Evolutionary conservation across 2,888 invertebrate species (phyloP).

Genomic region (Drosophila ezoana): DNA sequence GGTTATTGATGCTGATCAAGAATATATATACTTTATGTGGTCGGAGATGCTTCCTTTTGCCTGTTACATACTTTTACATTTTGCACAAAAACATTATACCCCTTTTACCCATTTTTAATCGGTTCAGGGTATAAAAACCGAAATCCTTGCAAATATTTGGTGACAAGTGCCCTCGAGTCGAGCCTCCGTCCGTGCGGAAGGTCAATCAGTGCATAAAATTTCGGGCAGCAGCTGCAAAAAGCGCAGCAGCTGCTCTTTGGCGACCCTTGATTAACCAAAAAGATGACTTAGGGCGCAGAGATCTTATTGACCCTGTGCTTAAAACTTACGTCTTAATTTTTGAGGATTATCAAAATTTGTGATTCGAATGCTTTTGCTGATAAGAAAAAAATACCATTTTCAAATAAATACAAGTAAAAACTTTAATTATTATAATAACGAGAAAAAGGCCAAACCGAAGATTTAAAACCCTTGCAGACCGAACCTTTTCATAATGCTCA

Average conservation of each 20-base stretch:
- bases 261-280: constrained; percentile 14
- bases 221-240: constrained; percentile 37
- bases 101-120: too few species aligned
- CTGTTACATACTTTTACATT: too few species aligned
- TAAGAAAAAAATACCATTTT: too few species aligned
- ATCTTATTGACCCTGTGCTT: constrained; percentile 1
- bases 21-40: too few species aligned
- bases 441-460: too few species aligned
- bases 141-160: constrained; percentile 60
- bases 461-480: too few species aligned
- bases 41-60: too few species aligned
- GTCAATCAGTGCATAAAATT: constrained; percentile 60
- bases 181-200: constrained; percentile 29
- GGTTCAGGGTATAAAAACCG: constrained; percentile 1
- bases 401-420: too few species aligned
- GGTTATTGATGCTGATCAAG: too few species aligned
- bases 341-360: not conserved
- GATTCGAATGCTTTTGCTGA: not conserved
- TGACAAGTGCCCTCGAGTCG: constrained; percentile 51
- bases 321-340: not conserved
- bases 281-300: constrained; percentile 11
- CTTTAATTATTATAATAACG: too few species aligned
- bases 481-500: too few species aligned
- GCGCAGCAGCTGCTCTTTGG: constrained; percentile 28
- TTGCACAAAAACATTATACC: too few species aligned